Conservation (phyloP, 2,888 invertebrate genomes). For the Cordylochernes scorpioides region DNA sequence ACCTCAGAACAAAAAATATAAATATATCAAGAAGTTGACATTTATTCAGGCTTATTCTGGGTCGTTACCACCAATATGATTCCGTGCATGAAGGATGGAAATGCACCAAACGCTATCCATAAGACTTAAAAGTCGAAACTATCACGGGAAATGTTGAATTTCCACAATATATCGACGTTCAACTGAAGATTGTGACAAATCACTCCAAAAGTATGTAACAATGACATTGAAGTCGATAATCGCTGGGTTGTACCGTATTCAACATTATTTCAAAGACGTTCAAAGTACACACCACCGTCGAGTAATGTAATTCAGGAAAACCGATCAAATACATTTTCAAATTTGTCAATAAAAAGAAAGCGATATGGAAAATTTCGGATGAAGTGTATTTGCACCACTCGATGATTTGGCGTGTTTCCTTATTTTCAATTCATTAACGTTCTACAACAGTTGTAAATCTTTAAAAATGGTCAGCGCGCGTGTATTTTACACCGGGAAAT, state of each 20-base stretch:
- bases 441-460: slow-evolving; percentile 12
- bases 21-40: no score
- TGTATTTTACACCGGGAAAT: no score
- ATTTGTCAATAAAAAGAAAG: slow-evolving; percentile 23
- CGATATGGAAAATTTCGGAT: slow-evolving; percentile 17
- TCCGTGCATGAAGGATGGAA: no score
- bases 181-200: no score
- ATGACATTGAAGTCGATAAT: slow-evolving; percentile 1
- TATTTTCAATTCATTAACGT: slow-evolving; percentile 15
- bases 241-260: background rate
- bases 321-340: slow-evolving; percentile 16
- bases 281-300: slow-evolving; percentile 21
- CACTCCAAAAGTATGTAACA: no score
- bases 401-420: slow-evolving; percentile 12
- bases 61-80: no score
- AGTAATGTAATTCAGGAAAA: slow-evolving; percentile 15
- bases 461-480: slow-evolving; percentile 14
- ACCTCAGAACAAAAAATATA: no score
- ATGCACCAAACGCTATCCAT: no score
- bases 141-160: no score
- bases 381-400: slow-evolving; percentile 1
- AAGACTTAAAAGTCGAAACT: no score
- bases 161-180: no score
- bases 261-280: slow-evolving; percentile 14
- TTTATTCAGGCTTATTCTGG: no score